These are phyloP conservation scores for Oreotrochilus melanogaster DNA, from an alignment of 2,113 vertebrate genomes.

Conservation along the genomic window DNA sequence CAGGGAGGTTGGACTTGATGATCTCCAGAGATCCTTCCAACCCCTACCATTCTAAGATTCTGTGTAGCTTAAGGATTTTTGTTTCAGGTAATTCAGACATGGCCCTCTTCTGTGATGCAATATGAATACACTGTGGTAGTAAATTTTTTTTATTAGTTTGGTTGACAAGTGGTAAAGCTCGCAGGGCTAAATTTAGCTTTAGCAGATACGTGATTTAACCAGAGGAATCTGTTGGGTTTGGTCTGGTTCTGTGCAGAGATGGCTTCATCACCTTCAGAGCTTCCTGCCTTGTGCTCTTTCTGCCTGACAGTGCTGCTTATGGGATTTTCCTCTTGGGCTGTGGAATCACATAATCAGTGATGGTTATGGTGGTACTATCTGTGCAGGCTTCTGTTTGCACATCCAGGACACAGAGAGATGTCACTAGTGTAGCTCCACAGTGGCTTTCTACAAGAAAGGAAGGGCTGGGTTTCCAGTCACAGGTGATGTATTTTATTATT, in stretches of 20 bases:
- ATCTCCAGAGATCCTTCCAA: no score
- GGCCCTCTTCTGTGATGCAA: neutral
- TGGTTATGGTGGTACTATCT: neutral
- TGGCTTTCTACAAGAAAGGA: neutral
- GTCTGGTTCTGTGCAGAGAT: neutral
- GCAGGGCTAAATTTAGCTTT: neutral
- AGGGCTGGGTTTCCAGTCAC: neutral
- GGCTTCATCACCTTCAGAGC: neutral
- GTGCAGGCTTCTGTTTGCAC: neutral
- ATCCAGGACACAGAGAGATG: neutral
- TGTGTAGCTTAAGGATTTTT: neutral
- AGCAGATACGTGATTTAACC: fast-evolving
- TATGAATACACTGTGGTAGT: neutral
- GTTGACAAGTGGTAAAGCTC: neutral
- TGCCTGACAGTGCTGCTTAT: neutral
- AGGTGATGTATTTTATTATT: neutral
- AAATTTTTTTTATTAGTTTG: neutral
- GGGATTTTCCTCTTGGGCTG: neutral
- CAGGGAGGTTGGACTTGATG: no score
- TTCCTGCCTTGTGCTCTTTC: neutral
- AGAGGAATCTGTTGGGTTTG: neutral
- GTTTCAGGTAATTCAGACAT: neutral
- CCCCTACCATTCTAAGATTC: no score
- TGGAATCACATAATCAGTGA: neutral
- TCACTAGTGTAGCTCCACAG: neutral